phyloP scores from a whole-genome alignment of 2,797 vertebrate species.

The Nannoperca australis region DNA sequence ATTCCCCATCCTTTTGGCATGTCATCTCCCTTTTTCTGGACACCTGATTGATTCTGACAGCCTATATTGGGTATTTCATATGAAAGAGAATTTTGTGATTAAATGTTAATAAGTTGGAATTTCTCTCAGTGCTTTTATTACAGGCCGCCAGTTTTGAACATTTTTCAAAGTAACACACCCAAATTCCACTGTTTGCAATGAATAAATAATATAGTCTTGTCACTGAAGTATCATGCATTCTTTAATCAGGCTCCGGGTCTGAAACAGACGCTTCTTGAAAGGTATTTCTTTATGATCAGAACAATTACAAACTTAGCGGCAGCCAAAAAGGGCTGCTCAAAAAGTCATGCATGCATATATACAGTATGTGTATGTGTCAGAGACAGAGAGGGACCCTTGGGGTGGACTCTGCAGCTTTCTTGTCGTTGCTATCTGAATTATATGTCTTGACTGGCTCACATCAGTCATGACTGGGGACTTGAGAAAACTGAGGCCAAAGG shows the following conservation, averaged over 20 bases:
- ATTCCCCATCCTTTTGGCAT: constrained; percentile 87
- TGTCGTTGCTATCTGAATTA: constrained; percentile 62
- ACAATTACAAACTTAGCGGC: constrained; percentile 86
- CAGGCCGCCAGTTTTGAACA: constrained; percentile 94
- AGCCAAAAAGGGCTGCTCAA: constrained; percentile 58
- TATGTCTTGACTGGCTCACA: constrained; percentile 70
- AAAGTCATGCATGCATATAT: constrained; percentile 61
- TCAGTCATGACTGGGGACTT: constrained; percentile 63
- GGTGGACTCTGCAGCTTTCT: constrained; percentile 55
- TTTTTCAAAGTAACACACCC: constrained; percentile 95
- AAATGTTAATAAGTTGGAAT: constrained; percentile 96
- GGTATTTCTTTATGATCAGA: constrained; percentile 85
- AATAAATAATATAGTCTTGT: constrained; percentile 94
- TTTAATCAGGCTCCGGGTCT: constrained; percentile 87
- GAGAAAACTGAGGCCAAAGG: constrained; percentile 68
- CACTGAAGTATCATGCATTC: constrained; percentile 93
- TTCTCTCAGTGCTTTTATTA: constrained; percentile 93
- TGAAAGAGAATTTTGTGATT: constrained; percentile 94
- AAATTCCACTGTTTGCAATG: constrained; percentile 96
- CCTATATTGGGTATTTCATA: constrained; percentile 95
- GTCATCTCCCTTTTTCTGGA: constrained; percentile 88
- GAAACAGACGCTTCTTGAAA: constrained; percentile 87
- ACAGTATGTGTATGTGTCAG: constrained; percentile 21
- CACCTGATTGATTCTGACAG: constrained; percentile 94
- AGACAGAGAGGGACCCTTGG: constrained; percentile 50